Conservation (phyloP, 2,113 vertebrate genomes). For the Pseudorhombus dupliciocellatus region DNA sequence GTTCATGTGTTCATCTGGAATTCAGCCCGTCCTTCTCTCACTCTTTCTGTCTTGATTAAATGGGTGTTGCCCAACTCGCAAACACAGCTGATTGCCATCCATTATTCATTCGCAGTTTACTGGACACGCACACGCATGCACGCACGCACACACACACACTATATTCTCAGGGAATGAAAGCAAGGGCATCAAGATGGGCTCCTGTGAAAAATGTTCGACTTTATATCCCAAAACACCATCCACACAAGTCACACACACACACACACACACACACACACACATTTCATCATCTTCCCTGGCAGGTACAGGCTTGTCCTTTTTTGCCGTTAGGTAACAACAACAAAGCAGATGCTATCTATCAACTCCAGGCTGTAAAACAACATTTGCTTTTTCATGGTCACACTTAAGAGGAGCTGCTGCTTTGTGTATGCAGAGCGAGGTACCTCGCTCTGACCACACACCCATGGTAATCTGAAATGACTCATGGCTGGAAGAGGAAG, state of each 20-base stretch:
- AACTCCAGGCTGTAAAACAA: constrained; percentile 34
- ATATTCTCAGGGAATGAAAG: background rate
- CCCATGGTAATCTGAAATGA: constrained; percentile 34
- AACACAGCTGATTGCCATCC: constrained; percentile 62
- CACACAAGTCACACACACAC: constrained; percentile 27
- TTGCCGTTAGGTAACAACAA: constrained; percentile 55
- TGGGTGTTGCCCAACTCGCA: constrained; percentile 52
- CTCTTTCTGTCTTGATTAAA: constrained; percentile 48
- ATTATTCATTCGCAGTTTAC: constrained; percentile 61
- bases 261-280: constrained; percentile 22
- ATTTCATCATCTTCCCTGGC: constrained; percentile 57
- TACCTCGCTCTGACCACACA: constrained; percentile 17
- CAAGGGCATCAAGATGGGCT: constrained; percentile 25
- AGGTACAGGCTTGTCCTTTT: constrained; percentile 59
- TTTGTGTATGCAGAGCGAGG: constrained; percentile 32
- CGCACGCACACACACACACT: background rate
- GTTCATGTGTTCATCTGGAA: constrained; percentile 14
- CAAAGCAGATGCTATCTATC: constrained; percentile 66
- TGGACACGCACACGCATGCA: constrained; percentile 2
- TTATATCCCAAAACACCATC: constrained; percentile 24
- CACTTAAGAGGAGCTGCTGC: constrained; percentile 37
- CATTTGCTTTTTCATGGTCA: constrained; percentile 41
- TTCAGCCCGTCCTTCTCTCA: constrained; percentile 22
- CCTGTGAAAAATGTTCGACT: constrained; percentile 26
- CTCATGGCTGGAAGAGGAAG: constrained; percentile 46